Evolutionary conservation across 2,113 vertebrate genomes (phyloP), one percentile per base, ranked within the genome.

Genomic region (Paramisgurnus dabryanus): DNA sequence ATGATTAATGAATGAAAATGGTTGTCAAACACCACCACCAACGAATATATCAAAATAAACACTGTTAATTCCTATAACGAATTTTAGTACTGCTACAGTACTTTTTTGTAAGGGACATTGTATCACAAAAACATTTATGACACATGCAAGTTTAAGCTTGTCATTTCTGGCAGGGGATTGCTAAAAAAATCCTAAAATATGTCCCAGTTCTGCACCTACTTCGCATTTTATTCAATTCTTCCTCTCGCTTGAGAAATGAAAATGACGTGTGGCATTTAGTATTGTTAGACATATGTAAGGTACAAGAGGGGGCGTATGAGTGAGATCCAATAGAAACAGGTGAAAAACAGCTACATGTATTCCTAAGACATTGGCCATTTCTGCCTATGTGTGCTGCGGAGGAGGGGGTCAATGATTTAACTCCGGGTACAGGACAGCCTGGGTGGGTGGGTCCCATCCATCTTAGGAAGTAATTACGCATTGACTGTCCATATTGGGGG

Each of bases 381-480:
- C 67, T 50, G 58, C 27, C 17, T 47, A 70, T n/a, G 34, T 65
- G 47, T 53, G 57, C 41, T 60, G 60, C 67, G 70, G 67, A 79
- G 67, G 63, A 12, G 47, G 74, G 70, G 76, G 58, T 39, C 27
- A 67, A 49, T 84, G 86, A 84, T 85, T 85, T 82, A 84, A 80
- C 78, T 76, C 27, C n/a, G 71, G 81, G 81, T 84, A 39, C 72
- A 79, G 71, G 58, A 74, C 69, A 50, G 69, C 64, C 17, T 84
- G 65, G 79, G 75, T 73, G 65, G 79, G 75, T 73, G 68, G 78
- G 79, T 22, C 74, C 66, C 49, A 87, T 87, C 71, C 69, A 79
- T 87, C 86, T 81, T 86, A 61, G 76, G 78, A 81, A 87, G 81
- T 86, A 86, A 87, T 87, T 86, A 85, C 81, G 70, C 78, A 83